Conservation (phyloP, 2,113 vertebrate genomes). For the Ciconia maguari region DNA sequence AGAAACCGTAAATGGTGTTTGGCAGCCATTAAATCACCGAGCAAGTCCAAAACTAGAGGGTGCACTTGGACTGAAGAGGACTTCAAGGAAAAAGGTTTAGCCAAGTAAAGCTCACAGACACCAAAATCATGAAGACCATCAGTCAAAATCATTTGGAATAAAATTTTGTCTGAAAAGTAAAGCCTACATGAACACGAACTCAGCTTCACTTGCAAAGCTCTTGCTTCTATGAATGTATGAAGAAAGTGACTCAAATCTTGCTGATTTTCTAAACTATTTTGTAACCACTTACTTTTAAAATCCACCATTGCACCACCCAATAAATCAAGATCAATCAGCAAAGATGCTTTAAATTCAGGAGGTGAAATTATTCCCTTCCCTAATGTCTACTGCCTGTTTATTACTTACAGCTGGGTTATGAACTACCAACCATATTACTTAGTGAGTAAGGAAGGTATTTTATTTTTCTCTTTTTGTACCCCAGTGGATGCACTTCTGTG, state of each 20-base stretch:
- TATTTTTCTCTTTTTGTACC: neutral
- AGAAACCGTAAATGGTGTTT: accelerated
- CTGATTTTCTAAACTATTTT: neutral
- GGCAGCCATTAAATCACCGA: neutral
- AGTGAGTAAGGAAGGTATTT: neutral
- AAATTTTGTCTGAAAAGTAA: neutral
- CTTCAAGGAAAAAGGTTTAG: neutral
- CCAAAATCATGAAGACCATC: accelerated
- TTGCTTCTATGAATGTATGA: accelerated
- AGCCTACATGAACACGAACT: neutral
- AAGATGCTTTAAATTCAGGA: neutral
- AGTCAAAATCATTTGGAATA: neutral
- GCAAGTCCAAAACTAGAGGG: neutral
- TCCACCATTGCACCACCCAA: neutral
- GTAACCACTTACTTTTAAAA: neutral
- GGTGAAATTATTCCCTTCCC: neutral
- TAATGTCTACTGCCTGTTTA: neutral
- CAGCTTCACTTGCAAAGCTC: neutral
- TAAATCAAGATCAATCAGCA: neutral
- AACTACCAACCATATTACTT: neutral
- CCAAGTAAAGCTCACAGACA: neutral
- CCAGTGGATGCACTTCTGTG: neutral
- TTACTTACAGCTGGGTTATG: neutral
- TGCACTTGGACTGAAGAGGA: neutral
- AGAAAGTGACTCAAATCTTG: neutral